These are phyloP conservation scores for Philaenus spumarius DNA, from an alignment of 1,140 invertebrate genomes.

Conservation along the genomic window DNA sequence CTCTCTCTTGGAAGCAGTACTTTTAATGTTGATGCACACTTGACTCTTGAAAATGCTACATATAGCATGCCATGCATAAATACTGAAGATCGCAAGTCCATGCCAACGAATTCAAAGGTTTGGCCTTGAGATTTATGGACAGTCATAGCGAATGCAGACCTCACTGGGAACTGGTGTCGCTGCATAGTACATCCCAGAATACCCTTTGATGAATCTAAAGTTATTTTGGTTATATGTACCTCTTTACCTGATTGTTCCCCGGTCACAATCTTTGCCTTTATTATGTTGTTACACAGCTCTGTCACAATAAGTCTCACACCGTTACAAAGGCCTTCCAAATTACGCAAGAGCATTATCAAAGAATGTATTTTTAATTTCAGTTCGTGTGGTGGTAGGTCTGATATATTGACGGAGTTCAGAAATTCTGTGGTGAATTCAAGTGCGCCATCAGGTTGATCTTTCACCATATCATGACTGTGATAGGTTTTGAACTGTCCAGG, in stretches of 20 bases:
- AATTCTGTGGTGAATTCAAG: too few species aligned
- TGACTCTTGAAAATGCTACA: too few species aligned
- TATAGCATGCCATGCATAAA: conserved; percentile 21
- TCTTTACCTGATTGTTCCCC: conserved; percentile 19
- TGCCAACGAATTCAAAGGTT: conserved; percentile 18
- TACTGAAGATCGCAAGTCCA: conserved; percentile 12
- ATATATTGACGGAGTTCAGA: too few species aligned
- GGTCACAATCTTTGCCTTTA: conserved; percentile 26
- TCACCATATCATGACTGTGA: too few species aligned
- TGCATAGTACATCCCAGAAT: conserved; percentile 18
- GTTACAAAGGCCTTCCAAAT: conserved; percentile 26
- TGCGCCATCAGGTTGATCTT: too few species aligned
- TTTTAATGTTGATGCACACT: too few species aligned
- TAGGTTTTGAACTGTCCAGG: too few species aligned
- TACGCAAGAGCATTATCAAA: conserved; percentile 27
- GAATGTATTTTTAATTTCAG: neutral
- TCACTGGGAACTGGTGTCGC: conserved; percentile 30
- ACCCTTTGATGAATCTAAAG: conserved; percentile 16
- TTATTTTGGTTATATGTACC: conserved; percentile 20
- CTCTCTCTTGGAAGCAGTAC: too few species aligned
- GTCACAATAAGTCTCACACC: conserved; percentile 25
- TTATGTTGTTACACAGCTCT: conserved; percentile 21
- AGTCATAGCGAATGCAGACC: conserved; percentile 45
- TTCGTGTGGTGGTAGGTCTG: too few species aligned
- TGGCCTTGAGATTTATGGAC: conserved; percentile 42